Evolutionary conservation across 2,797 vertebrate genomes (phyloP), one percentile per base, ranked within the genome.

Genomic region (Pipistrellus pygmaeus): DNA sequence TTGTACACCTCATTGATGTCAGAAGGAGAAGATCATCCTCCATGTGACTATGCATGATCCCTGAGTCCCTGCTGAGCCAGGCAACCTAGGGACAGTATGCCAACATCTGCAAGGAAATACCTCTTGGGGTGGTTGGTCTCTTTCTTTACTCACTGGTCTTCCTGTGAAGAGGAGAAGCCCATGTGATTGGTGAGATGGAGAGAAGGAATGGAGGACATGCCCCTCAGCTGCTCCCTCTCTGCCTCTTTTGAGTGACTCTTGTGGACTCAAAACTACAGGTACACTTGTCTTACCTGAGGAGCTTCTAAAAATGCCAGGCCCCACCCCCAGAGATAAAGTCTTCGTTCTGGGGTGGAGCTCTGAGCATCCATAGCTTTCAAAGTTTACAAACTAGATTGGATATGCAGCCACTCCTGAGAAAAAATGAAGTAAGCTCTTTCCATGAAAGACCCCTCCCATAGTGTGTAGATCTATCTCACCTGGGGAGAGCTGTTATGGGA

Each of bases 31-130:
- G 46, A 32, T 0, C 6, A 6, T 27, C 3, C 12, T 32, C 25
- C 17, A 27, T 18, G 15, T n/a, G 38, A 14, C 18, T 18, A 75
- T 1, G 8, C 2, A 1, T 18, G 38, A 17, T 23, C 13, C 0
- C 2, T n/a, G 4, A 60, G 9, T 73, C 88, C 81, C 77, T 81
- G 72, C 35, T 25, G 41, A 88, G 17, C 12, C 53, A 51, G 44
- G 27, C 60, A 32, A 15, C 41, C 9, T 15, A 4, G 48, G 38
- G 15, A 6, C 8, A 6, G 35, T 14, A 10, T 41, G 71, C 21
- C 0, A 3, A 57, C 4, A 8, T 25, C 21, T 57, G 17, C 9
- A 81, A 35, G 41, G 25, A 15, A 20, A 75, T n/a, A 2, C 17
- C 12, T 46, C 6, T 8, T 8, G 6, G 17, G 21, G 10, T 6